A percentile compares a stretch with the other conserved stretches of the same genome.
Evolutionary conservation across 2,888 invertebrate species (phyloP).

Genomic region (Eristalis arbustorum): DNA sequence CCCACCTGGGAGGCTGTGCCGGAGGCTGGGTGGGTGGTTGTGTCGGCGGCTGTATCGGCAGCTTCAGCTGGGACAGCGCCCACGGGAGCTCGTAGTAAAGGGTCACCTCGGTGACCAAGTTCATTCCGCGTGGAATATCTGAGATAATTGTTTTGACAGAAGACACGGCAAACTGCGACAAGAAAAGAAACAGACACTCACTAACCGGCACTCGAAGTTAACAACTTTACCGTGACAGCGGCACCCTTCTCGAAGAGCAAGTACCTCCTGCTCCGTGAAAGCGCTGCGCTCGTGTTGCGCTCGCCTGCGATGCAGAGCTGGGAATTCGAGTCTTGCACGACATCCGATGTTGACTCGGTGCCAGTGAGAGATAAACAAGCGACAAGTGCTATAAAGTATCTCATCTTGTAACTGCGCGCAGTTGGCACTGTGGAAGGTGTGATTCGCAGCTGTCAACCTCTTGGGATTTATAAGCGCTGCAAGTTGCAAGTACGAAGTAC

Average conservation of each 20-base stretch:
- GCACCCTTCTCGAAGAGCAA: constrained; percentile 77
- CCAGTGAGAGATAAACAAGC: constrained; percentile 18
- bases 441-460: constrained; percentile 13
- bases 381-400: constrained; percentile 3
- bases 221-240: constrained; percentile 72
- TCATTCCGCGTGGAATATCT: constrained; percentile 74
- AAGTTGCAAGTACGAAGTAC: too few species aligned
- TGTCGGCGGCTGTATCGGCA: background rate
- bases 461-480: constrained; percentile 38
- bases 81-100: constrained; percentile 75
- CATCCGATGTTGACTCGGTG: constrained; percentile 31
- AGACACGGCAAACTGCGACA: constrained; percentile 71
- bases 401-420: constrained; percentile 30
- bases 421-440: constrained; percentile 2
- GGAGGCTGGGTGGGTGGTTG: background rate
- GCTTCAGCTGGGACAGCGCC: constrained; percentile 31
- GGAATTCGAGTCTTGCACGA: constrained; percentile 6
- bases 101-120: constrained; percentile 74
- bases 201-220: background rate
- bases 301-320: constrained; percentile 13
- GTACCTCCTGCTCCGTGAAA: constrained; percentile 75
- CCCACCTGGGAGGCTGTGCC: background rate
- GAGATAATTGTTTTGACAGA: constrained; percentile 74
- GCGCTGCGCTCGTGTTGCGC: constrained; percentile 39
- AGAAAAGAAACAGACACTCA: background rate